Evolutionary conservation across 2,888 invertebrate genomes (phyloP).

Genomic region (Pharmacophagus antenor): DNA sequence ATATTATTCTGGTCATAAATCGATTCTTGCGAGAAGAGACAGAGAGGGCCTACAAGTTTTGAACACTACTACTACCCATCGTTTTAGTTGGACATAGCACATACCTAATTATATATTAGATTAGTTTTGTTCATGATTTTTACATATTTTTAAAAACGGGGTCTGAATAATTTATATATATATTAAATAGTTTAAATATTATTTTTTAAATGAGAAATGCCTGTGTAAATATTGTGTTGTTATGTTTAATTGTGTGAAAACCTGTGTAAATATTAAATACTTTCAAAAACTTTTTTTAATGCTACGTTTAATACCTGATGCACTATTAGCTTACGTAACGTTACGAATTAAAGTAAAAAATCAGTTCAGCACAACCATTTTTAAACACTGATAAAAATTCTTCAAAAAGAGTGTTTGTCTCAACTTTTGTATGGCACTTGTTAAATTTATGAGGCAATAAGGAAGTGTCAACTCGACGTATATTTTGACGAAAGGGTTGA

Average conservation of each 20-base stretch:
- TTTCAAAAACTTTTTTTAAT: too few relatives aligned
- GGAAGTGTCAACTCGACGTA: slow-evolving; percentile 70
- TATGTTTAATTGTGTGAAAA: too few relatives aligned
- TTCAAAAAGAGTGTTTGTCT: slow-evolving; percentile 39
- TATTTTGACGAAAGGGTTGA: slow-evolving; percentile 79
- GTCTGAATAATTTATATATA: background rate
- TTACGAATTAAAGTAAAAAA: slow-evolving; percentile 12
- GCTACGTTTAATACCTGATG: too few relatives aligned
- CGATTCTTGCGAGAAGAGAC: background rate
- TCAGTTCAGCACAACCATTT: slow-evolving; percentile 22
- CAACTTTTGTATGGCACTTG: slow-evolving; percentile 55
- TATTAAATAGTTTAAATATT: too few relatives aligned
- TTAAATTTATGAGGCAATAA: slow-evolving; percentile 76
- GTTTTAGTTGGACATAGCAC: too few relatives aligned
- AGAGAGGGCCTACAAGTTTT: too few relatives aligned
- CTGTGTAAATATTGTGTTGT: too few relatives aligned
- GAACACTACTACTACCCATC: background rate
- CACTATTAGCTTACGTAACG: background rate
- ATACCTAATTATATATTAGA: background rate
- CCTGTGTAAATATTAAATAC: too few relatives aligned
- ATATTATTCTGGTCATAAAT: background rate
- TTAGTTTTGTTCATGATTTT: background rate
- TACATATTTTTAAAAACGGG: background rate
- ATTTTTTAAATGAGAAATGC: too few relatives aligned
- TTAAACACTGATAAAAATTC: slow-evolving; percentile 34